phyloP scores from a whole-genome alignment of 2,113 vertebrate genomes.

The Vulpes ferrilata region DNA sequence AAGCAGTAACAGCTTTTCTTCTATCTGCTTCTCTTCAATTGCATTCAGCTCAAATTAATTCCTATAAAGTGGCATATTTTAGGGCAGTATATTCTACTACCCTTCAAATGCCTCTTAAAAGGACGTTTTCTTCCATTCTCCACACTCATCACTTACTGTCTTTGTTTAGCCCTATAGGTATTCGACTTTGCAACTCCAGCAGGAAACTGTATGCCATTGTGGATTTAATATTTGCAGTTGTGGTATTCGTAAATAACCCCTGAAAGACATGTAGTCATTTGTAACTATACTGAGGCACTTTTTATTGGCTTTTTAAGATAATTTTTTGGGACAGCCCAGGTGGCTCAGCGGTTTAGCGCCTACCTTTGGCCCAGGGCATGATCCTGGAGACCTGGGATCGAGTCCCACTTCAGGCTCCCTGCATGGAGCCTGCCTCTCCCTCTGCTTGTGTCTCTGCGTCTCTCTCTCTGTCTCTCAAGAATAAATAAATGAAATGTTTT shows the following conservation, averaged over 20 bases:
- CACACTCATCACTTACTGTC: neutral
- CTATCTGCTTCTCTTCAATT: neutral
- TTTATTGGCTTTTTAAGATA: neutral
- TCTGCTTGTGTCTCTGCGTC: too few species aligned
- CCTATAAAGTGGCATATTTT: neutral
- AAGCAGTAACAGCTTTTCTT: neutral
- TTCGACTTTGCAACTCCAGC: neutral
- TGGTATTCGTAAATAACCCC: neutral
- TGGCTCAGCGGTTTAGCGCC: too few species aligned
- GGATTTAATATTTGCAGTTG: neutral
- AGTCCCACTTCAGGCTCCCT: too few species aligned
- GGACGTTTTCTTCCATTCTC: neutral
- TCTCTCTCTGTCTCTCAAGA: too few species aligned
- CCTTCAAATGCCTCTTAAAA: neutral
- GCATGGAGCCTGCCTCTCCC: too few species aligned
- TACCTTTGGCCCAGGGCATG: too few species aligned
- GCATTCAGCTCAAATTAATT: neutral
- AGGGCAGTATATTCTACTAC: neutral
- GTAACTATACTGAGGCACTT: neutral
- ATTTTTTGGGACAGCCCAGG: neutral
- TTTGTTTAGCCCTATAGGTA: neutral
- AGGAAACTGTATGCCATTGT: neutral
- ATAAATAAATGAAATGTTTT: too few species aligned
- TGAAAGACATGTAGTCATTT: neutral
- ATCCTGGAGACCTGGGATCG: too few species aligned